A percentile compares a stretch with the other conserved stretches of the same genome.
These are phyloP conservation scores for Bombus waltoni DNA, from an alignment of 1,140 invertebrate genomes.

Conservation along the genomic window DNA sequence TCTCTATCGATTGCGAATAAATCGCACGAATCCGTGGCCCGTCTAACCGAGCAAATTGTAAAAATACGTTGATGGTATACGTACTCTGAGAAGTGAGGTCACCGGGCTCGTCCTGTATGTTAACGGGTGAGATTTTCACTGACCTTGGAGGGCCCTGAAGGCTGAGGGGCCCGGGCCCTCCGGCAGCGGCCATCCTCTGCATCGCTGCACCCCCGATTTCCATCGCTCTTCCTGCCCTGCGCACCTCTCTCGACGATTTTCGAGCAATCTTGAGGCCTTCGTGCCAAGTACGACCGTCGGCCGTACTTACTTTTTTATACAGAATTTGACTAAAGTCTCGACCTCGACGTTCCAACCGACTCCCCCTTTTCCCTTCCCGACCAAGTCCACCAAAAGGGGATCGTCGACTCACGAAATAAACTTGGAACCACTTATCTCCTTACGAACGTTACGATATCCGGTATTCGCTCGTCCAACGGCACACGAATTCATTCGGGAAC, in stretches of 20 bases:
- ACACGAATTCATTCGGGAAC: too few species aligned
- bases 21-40: fast-evolving
- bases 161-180: constrained; percentile 78
- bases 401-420: too few species aligned
- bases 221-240: constrained; percentile 68
- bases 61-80: constrained; percentile 65
- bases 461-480: too few species aligned
- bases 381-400: too few species aligned
- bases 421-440: neutral
- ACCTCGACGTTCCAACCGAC: neutral
- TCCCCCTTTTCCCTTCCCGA: too few species aligned
- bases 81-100: constrained; percentile 84
- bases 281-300: constrained; percentile 61
- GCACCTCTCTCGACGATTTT: constrained; percentile 69
- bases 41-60: neutral
- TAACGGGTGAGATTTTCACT: constrained; percentile 85
- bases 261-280: constrained; percentile 75
- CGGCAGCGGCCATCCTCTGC: constrained; percentile 76
- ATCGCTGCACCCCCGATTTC: constrained; percentile 77
- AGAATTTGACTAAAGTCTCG: constrained; percentile 24
- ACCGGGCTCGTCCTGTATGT: constrained; percentile 82
- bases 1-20: neutral
- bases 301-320: constrained; percentile 49
- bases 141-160: constrained; percentile 81
- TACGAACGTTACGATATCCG: neutral